These are phyloP conservation scores for Dryobota labecula DNA, from an alignment of 2,888 invertebrate species.

Conservation along the genomic window DNA sequence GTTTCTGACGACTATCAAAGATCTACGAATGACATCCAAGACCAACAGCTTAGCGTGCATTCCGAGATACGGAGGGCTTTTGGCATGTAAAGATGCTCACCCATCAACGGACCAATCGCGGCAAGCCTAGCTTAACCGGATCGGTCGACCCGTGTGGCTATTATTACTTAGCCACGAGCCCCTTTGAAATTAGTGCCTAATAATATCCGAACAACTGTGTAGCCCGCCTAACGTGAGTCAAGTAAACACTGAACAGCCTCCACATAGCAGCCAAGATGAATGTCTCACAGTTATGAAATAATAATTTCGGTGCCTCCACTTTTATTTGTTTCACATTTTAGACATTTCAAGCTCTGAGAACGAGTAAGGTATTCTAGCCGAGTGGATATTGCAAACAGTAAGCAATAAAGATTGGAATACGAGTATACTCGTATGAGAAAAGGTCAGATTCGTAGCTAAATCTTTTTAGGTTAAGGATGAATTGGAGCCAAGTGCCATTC, in stretches of 20 bases:
- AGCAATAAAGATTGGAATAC: slow-evolving; percentile 27
- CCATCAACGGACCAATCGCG: too few species aligned
- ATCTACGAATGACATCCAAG: too few species aligned
- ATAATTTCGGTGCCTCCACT: slow-evolving; percentile 37
- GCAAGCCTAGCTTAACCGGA: too few species aligned
- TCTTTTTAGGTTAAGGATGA: too few species aligned
- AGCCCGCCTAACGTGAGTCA: slow-evolving; percentile 6
- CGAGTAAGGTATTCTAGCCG: slow-evolving; percentile 10
- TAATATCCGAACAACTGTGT: neutral
- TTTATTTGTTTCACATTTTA: slow-evolving; percentile 53
- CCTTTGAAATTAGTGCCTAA: too few species aligned
- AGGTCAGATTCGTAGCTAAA: neutral
- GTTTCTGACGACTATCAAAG: too few species aligned
- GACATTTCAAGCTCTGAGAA: slow-evolving; percentile 26
- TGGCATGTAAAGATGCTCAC: too few species aligned
- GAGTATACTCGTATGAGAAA: neutral
- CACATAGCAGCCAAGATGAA: slow-evolving; percentile 43
- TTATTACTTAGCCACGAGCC: too few species aligned
- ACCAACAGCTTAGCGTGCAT: too few species aligned
- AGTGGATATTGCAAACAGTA: slow-evolving; percentile 41
- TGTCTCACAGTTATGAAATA: slow-evolving; percentile 42
- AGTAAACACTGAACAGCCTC: slow-evolving; percentile 9
- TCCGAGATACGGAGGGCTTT: too few species aligned
- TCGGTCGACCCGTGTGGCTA: too few species aligned
- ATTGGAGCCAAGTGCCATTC: too few species aligned